These are phyloP conservation scores for Metopolophium dirhodum DNA, from an alignment of 1,140 invertebrate genomes.

Conservation along the genomic window DNA sequence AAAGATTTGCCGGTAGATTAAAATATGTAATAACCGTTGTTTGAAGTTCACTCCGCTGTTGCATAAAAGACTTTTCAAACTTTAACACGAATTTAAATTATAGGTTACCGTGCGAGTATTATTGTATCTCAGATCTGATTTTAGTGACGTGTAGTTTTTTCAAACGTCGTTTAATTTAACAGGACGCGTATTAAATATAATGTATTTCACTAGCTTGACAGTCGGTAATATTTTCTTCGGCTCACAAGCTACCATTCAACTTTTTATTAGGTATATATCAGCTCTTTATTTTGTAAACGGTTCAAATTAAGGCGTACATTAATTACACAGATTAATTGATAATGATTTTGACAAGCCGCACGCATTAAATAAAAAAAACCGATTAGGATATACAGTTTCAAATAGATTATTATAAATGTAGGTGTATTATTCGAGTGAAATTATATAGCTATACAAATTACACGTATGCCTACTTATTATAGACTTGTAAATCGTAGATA, in stretches of 20 bases:
- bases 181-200: slow-evolving; percentile 5
- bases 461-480: neutral
- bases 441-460: neutral
- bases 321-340: slow-evolving; percentile 16
- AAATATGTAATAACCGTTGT: neutral
- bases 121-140: slow-evolving; percentile 29
- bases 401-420: neutral
- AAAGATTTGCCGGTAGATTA: neutral
- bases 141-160: slow-evolving; percentile 13
- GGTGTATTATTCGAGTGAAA: neutral
- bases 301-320: neutral
- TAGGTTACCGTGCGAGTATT: neutral
- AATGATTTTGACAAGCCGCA: neutral
- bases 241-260: neutral
- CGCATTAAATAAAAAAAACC: neutral
- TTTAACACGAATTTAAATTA: slow-evolving; percentile 31
- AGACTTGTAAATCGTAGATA: neutral
- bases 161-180: neutral
- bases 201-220: neutral
- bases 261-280: neutral
- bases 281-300: slow-evolving; percentile 6
- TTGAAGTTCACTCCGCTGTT: neutral
- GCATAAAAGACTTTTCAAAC: slow-evolving; percentile 28
- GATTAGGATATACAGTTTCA: neutral
- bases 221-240: neutral